Percentiles rank a stretch among this genome's conserved stretches.
These are phyloP conservation scores for Capreolus pygargus DNA, from an alignment of 2,113 vertebrate genomes.

Conservation along the genomic window DNA sequence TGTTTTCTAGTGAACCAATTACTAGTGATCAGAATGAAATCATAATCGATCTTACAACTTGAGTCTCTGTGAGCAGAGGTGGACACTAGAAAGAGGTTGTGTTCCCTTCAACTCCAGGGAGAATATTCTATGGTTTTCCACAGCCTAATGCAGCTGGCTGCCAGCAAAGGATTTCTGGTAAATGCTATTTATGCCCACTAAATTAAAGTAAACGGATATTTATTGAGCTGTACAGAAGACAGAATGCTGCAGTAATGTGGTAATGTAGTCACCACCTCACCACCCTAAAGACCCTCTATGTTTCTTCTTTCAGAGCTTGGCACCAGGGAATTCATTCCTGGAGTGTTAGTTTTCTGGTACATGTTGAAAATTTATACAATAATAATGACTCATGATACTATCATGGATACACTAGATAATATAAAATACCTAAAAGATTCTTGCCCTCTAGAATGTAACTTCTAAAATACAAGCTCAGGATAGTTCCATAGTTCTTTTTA, in stretches of 20 bases:
- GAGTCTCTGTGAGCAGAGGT: constrained; percentile 5
- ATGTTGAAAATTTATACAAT: constrained; percentile 5
- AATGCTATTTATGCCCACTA: constrained; percentile 60
- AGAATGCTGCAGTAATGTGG: neutral
- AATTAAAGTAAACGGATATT: constrained; percentile 62
- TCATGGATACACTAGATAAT: neutral
- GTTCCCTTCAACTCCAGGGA: neutral
- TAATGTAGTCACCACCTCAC: neutral
- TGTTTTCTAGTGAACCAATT: constrained; percentile 45
- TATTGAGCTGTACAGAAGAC: constrained; percentile 39
- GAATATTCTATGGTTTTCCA: neutral
- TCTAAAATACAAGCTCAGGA: neutral
- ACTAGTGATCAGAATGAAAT: constrained; percentile 34
- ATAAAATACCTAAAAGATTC: neutral
- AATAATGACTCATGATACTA: neutral
- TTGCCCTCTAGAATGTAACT: neutral
- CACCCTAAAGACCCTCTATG: neutral
- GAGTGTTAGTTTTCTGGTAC: neutral
- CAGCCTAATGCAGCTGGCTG: constrained; percentile 31
- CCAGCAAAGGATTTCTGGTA: constrained; percentile 60
- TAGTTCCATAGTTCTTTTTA: neutral
- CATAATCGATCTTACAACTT: neutral
- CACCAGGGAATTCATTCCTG: neutral
- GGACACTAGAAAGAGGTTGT: neutral
- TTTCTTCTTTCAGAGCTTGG: neutral